Conservation (phyloP, 2,888 invertebrate species). For the Idaea aversata region DNA sequence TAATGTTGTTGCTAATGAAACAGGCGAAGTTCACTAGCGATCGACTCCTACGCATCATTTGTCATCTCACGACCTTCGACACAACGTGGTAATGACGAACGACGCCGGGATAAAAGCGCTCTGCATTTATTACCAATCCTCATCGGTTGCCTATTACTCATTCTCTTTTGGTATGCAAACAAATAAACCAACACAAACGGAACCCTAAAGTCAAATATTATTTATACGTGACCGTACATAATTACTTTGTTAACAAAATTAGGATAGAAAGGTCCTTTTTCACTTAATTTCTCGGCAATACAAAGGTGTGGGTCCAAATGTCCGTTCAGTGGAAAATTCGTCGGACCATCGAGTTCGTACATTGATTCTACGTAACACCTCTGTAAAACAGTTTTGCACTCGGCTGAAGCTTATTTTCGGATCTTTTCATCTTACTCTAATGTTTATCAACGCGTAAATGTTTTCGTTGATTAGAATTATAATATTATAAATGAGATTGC, state of each 20-base stretch:
- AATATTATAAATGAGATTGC: conserved; percentile 2
- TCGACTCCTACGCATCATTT: conserved; percentile 74
- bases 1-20: conserved; percentile 72
- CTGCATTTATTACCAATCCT: conserved; percentile 39
- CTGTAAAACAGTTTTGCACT: conserved; percentile 76
- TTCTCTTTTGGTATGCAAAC: neutral
- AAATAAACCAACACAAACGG: conserved; percentile 13
- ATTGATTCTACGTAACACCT: conserved; percentile 75
- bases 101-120: conserved; percentile 43
- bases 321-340: conserved; percentile 78
- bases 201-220: conserved; percentile 36
- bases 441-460: conserved; percentile 64
- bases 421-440: conserved; percentile 70
- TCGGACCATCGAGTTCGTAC: conserved; percentile 73
- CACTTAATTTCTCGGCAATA: conserved; percentile 72
- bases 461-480: conserved; percentile 35
- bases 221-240: conserved; percentile 51
- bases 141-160: conserved; percentile 8
- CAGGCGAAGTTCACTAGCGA: conserved; percentile 59
- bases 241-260: conserved; percentile 59
- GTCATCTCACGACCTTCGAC: conserved; percentile 69
- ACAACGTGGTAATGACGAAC: conserved; percentile 61
- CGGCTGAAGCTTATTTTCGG: conserved; percentile 74
- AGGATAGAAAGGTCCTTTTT: conserved; percentile 69
- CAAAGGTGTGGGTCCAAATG: conserved; percentile 70